Percentiles rank a stretch among this genome's conserved stretches.
Evolutionary conservation across 2,113 vertebrate species (phyloP).

Genomic region (Poicephalus meyeri): DNA sequence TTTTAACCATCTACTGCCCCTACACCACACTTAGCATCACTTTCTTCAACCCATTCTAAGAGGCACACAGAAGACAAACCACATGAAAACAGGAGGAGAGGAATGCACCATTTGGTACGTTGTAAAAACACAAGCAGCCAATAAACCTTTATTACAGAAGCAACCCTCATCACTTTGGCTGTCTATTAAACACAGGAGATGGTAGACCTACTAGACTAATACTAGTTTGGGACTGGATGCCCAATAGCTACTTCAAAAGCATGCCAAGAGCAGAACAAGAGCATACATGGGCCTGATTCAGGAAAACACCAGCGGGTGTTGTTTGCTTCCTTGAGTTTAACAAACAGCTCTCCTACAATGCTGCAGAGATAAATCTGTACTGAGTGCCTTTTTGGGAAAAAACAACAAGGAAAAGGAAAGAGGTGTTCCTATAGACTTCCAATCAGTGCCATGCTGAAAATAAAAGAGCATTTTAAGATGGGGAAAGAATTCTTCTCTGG

Average conservation of each 20-base stretch:
- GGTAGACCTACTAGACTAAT: background rate
- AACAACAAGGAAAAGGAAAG: background rate
- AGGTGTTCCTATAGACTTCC: background rate
- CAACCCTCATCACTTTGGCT: background rate
- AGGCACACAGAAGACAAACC: background rate
- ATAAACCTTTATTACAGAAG: background rate
- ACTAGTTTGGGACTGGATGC: background rate
- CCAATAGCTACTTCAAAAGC: background rate
- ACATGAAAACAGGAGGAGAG: background rate
- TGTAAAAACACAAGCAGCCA: background rate
- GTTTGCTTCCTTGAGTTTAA: background rate
- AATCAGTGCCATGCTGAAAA: background rate
- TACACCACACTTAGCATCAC: background rate
- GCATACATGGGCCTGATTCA: background rate
- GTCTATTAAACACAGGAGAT: fast-evolving
- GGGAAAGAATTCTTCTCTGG: background rate
- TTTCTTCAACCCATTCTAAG: background rate
- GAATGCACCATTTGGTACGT: fast-evolving
- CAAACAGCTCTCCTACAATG: background rate
- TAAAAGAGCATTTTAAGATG: background rate
- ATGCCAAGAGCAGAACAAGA: background rate
- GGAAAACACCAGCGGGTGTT: background rate
- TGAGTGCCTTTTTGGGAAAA: background rate
- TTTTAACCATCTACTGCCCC: background rate
- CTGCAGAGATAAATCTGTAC: background rate